These are phyloP conservation scores for Forbesichthys agassizii DNA, from an alignment of 2,113 vertebrate genomes.

Conservation along the genomic window DNA sequence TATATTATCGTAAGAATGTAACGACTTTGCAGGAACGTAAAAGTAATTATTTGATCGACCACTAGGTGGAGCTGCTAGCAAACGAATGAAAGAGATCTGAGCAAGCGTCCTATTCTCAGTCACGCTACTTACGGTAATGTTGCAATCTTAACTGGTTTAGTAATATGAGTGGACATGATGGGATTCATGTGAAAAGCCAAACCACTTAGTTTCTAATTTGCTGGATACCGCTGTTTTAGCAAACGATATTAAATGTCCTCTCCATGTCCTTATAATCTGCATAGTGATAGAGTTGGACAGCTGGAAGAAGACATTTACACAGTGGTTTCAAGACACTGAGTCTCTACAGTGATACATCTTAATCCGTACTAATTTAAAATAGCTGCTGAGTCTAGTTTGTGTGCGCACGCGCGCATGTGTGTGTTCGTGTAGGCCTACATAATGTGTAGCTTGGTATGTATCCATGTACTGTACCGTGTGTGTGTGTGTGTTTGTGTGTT, in stretches of 20 bases:
- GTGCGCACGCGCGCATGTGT: too few relatives aligned
- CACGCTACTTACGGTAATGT: constrained; percentile 21
- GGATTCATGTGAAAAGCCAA: constrained; percentile 67
- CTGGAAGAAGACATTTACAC: constrained; percentile 64
- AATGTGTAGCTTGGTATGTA: too few relatives aligned
- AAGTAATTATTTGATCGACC: constrained; percentile 36
- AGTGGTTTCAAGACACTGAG: constrained; percentile 40
- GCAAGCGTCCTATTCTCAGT: constrained; percentile 13
- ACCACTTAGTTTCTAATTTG: constrained; percentile 72
- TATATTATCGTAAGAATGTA: too few relatives aligned
- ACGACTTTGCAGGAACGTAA: too few relatives aligned
- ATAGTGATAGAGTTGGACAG: constrained; percentile 56
- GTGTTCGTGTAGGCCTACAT: not conserved
- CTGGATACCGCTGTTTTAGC: constrained; percentile 58
- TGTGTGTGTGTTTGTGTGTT: not conserved
- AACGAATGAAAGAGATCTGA: constrained; percentile 23
- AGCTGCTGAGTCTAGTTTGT: not conserved
- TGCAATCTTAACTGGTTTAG: constrained; percentile 54
- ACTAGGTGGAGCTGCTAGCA: constrained; percentile 57
- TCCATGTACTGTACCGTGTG: not conserved
- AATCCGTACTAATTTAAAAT: constrained; percentile 56
- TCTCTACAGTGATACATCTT: constrained; percentile 56
- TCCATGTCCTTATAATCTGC: constrained; percentile 55
- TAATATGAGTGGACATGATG: constrained; percentile 60
- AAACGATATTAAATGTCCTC: constrained; percentile 53